Conservation (phyloP, 53 echinoderm and acorn worm species). For the Echinometra lucunter region DNA sequence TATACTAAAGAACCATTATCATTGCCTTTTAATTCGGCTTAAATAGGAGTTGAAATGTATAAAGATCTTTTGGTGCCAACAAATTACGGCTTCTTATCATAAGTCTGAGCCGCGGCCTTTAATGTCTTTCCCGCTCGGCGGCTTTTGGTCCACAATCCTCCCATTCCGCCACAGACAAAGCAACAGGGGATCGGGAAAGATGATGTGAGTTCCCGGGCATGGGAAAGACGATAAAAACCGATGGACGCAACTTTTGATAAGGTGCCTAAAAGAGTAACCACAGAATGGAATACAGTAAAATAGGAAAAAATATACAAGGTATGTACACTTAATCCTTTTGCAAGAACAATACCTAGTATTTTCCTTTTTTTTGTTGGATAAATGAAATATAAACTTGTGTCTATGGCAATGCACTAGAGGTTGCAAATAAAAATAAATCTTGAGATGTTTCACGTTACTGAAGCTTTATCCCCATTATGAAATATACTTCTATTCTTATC, state of each 20-base stretch:
- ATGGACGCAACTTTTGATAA: too few species aligned
- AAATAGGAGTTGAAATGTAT: background rate
- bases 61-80: background rate
- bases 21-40: background rate
- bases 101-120: too few species aligned
- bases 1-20: background rate
- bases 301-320: background rate
- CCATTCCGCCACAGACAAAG: too few species aligned
- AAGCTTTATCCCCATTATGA: background rate
- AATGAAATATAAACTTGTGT: background rate
- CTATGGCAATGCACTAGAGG: background rate
- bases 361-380: background rate
- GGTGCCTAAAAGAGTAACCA: too few species aligned
- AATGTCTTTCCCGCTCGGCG: too few species aligned
- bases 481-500: background rate
- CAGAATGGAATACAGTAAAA: slow-evolving; percentile 24
- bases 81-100: too few species aligned
- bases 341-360: background rate
- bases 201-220: too few species aligned
- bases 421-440: background rate
- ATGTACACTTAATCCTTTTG: slow-evolving; percentile 4
- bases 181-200: too few species aligned
- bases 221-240: too few species aligned
- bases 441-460: background rate
- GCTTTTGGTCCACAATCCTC: too few species aligned